phyloP scores from a whole-genome alignment of 1,140 invertebrate species.

The Nasonia giraulti region DNA sequence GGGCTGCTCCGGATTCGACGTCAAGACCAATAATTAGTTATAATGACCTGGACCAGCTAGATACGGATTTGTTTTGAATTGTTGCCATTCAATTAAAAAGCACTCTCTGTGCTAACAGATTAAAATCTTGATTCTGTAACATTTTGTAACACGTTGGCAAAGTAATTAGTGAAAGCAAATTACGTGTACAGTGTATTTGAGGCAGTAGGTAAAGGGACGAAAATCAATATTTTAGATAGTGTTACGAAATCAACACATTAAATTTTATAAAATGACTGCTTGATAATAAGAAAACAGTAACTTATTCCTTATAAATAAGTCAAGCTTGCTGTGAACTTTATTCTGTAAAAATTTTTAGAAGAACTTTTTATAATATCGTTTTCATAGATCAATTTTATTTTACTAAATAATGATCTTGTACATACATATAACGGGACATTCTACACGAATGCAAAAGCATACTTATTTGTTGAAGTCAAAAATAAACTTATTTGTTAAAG shows the following conservation, averaged over 20 bases:
- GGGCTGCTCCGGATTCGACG: conserved; percentile 76
- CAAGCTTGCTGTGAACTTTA: conserved; percentile 6
- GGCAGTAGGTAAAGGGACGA: neutral
- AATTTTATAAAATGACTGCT: conserved; percentile 16
- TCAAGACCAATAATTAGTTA: conserved; percentile 85
- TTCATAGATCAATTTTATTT: conserved; percentile 32
- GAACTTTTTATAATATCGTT: conserved; percentile 23
- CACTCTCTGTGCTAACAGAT: conserved; percentile 51
- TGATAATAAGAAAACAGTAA: neutral
- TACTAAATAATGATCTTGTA: conserved; percentile 51
- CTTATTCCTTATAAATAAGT: neutral
- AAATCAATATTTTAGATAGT: conserved; percentile 42
- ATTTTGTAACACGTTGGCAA: conserved; percentile 53
- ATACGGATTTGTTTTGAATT: conserved; percentile 81
- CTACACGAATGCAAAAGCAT: conserved; percentile 45
- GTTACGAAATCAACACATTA: conserved; percentile 59
- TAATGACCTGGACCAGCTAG: conserved; percentile 89
- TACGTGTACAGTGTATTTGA: conserved; percentile 5
- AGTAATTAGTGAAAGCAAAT: neutral
- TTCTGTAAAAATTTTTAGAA: conserved; percentile 37
- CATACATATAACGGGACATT: conserved; percentile 44
- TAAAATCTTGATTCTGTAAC: conserved; percentile 56
- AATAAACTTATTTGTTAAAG: conserved; percentile 65
- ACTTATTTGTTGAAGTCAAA: conserved; percentile 58
- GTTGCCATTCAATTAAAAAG: conserved; percentile 23